Percentiles rank a stretch among this genome's conserved stretches.
These are phyloP conservation scores for Drosophila antonietae DNA, from an alignment of 2,888 invertebrate genomes.

Conservation along the genomic window DNA sequence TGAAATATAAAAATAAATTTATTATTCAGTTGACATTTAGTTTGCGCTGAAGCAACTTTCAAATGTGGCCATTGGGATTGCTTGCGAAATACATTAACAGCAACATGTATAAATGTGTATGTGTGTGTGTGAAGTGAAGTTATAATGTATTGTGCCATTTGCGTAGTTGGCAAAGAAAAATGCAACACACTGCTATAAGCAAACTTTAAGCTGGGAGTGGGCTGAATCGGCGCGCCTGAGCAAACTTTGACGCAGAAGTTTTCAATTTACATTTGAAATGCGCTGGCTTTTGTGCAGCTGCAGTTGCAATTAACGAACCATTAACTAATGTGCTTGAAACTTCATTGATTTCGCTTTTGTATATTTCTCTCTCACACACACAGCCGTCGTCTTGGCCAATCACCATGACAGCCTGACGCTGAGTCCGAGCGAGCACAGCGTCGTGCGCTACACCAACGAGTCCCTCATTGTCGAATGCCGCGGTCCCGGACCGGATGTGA, in stretches of 20 bases:
- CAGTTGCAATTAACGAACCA: constrained; percentile 59
- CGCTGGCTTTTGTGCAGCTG: constrained; percentile 21
- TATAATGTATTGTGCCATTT: constrained; percentile 20
- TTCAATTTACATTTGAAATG: constrained; percentile 47
- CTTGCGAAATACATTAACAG: constrained; percentile 19
- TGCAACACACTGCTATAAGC: constrained; percentile 34
- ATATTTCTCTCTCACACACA: background rate
- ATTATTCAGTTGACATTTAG: constrained; percentile 22
- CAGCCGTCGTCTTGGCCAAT: constrained; percentile 78
- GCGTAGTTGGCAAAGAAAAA: constrained; percentile 35
- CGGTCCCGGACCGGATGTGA: constrained; percentile 74
- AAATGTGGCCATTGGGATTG: constrained; percentile 18
- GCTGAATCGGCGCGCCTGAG: constrained; percentile 4
- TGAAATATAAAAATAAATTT: constrained; percentile 11
- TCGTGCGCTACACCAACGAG: constrained; percentile 85
- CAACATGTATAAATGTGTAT: background rate
- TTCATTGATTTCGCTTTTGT: constrained; percentile 10
- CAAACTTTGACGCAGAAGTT: constrained; percentile 42
- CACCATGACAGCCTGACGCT: constrained; percentile 81
- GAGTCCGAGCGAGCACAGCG: constrained; percentile 81
- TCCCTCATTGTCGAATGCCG: constrained; percentile 85
- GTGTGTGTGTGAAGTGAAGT: constrained; percentile 1
- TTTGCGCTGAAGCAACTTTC: constrained; percentile 25
- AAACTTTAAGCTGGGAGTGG: constrained; percentile 3
- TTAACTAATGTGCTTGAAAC: constrained; percentile 39